Conservation (phyloP, 2,888 invertebrate species). For the Mimumesa dahlbomi region DNA sequence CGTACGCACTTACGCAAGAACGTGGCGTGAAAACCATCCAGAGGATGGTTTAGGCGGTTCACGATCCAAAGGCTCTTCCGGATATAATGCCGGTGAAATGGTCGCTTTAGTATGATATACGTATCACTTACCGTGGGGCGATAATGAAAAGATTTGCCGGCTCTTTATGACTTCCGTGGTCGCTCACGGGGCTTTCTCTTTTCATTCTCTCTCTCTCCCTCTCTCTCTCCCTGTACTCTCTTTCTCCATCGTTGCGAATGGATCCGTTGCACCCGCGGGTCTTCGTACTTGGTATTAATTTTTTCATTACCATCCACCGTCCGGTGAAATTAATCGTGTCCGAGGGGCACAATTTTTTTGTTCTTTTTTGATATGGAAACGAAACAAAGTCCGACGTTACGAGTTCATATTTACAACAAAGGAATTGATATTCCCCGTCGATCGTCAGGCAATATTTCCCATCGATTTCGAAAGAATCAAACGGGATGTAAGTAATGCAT, state of each 20-base stretch:
- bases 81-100: constrained; percentile 72
- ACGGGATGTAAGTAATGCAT: too few species aligned
- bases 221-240: background rate
- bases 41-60: constrained; percentile 29
- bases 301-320: constrained; percentile 24
- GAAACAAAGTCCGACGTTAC: too few species aligned
- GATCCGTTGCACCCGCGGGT: background rate
- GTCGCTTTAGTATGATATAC: constrained; percentile 79
- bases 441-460: too few species aligned
- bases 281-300: constrained; percentile 25
- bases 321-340: constrained; percentile 24
- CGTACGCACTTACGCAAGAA: constrained; percentile 61
- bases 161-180: constrained; percentile 77
- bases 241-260: constrained; percentile 2
- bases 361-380: too few species aligned
- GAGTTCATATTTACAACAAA: too few species aligned
- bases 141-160: constrained; percentile 80
- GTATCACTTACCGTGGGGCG: constrained; percentile 78
- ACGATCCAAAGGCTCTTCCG: constrained; percentile 62
- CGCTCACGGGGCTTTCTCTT: constrained; percentile 65
- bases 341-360: background rate
- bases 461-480: too few species aligned
- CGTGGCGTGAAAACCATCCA: constrained; percentile 54
- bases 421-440: too few species aligned
- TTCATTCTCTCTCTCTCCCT: constrained; percentile 46